Evolutionary conservation across 2,113 vertebrate species (phyloP).

Genomic region (Chelonoidis abingdonii): DNA sequence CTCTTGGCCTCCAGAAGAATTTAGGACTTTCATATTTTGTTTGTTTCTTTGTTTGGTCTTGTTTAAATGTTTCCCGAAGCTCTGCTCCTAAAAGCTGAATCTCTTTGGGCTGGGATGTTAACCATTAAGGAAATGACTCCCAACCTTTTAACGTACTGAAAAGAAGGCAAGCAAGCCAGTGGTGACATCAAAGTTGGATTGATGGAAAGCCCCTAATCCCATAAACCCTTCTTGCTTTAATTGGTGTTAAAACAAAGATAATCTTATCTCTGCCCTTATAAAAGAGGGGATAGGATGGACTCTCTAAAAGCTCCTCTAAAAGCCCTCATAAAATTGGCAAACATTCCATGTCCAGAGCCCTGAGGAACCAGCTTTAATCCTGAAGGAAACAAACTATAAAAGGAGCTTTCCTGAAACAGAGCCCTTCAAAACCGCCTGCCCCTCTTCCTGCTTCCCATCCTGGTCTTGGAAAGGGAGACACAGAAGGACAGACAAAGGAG

Average conservation of each 20-base stretch:
- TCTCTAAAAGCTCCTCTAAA: slow-evolving; percentile 59
- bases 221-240: slow-evolving; percentile 69
- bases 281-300: slow-evolving; percentile 38
- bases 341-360: slow-evolving; percentile 34
- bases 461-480: background rate
- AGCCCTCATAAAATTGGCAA: slow-evolving; percentile 68
- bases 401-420: background rate
- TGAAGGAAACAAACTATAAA: slow-evolving; percentile 32
- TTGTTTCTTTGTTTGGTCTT: slow-evolving; percentile 57
- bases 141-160: background rate
- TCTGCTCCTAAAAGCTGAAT: slow-evolving; percentile 26
- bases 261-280: slow-evolving; percentile 67
- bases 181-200: slow-evolving; percentile 61
- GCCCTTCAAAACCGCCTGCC: background rate
- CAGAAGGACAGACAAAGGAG: background rate
- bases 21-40: slow-evolving; percentile 6
- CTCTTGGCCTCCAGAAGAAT: slow-evolving; percentile 9
- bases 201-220: slow-evolving; percentile 61
- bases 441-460: background rate
- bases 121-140: background rate
- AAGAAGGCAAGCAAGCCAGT: slow-evolving; percentile 21
- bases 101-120: background rate
- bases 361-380: background rate
- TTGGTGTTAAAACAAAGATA: slow-evolving; percentile 75
- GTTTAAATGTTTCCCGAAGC: slow-evolving; percentile 48